These are phyloP conservation scores for Sycobia sp. DNA, from an alignment of 1,140 invertebrate genomes.

Conservation along the genomic window DNA sequence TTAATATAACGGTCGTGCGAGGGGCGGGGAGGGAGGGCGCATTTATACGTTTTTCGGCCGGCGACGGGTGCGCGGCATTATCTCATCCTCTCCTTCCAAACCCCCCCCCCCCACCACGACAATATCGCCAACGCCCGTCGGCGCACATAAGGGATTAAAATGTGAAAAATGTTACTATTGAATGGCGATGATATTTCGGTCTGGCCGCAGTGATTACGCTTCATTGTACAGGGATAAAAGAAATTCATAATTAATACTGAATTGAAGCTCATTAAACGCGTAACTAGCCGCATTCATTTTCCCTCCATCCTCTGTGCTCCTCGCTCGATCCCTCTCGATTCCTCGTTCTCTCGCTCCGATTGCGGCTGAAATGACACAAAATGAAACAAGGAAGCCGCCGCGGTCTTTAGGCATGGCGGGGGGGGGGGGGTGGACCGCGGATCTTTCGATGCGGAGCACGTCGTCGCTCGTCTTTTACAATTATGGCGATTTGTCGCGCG, in stretches of 20 bases:
- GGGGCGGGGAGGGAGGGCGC: too few species aligned
- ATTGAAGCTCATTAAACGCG: constrained; percentile 25
- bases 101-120: too few species aligned
- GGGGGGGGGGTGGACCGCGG: neutral
- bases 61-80: too few species aligned
- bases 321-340: too few species aligned
- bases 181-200: constrained; percentile 7
- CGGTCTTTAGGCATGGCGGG: constrained; percentile 7
- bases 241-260: constrained; percentile 27
- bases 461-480: constrained; percentile 22
- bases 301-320: too few species aligned
- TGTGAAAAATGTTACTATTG: neutral
- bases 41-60: too few species aligned
- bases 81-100: too few species aligned
- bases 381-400: constrained; percentile 3
- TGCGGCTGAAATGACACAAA: constrained; percentile 27
- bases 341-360: too few species aligned
- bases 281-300: constrained; percentile 24
- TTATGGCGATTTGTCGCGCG: constrained; percentile 23
- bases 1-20: too few species aligned
- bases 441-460: constrained; percentile 22
- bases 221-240: constrained; percentile 16
- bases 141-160: neutral
- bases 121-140: too few species aligned
- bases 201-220: neutral